Conservation (phyloP, 2,113 vertebrate genomes). For the Ranitomeya imitator region DNA sequence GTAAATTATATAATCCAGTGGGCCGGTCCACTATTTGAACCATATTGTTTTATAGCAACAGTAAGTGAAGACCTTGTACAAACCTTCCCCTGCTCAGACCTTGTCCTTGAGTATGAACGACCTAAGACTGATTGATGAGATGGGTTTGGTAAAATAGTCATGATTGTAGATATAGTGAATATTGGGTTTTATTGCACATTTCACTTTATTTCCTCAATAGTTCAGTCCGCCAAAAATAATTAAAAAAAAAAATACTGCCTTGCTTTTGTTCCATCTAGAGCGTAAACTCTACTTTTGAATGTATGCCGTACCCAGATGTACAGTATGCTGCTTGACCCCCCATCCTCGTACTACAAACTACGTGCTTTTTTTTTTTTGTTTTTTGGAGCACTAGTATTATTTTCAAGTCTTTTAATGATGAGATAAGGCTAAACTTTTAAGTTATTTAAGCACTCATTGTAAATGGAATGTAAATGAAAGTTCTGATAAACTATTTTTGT, state of each 20-base stretch:
- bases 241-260: conserved; percentile 53
- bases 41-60: conserved; percentile 68
- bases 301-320: conserved; percentile 61
- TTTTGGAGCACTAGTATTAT: conserved; percentile 55
- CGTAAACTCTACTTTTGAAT: conserved; percentile 59
- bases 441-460: conserved; percentile 81
- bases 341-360: conserved; percentile 49
- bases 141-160: conserved; percentile 65
- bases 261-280: conserved; percentile 57
- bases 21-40: conserved; percentile 72
- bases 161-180: conserved; percentile 72
- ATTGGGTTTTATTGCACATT: conserved; percentile 74
- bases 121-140: conserved; percentile 62
- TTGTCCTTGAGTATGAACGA: conserved; percentile 22
- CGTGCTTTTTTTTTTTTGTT: conserved; percentile 41
- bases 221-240: conserved; percentile 61
- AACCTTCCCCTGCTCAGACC: background rate
- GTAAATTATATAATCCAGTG: conserved; percentile 76
- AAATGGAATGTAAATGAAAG: conserved; percentile 98
- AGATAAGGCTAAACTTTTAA: conserved; percentile 73
- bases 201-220: conserved; percentile 68
- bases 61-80: conserved; percentile 43
- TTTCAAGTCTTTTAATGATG: conserved; percentile 68
- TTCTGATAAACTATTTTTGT: conserved; percentile 89
- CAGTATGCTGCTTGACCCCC: conserved; percentile 64